Base-by-base conservation (phyloP, 35 echinoderm and acorn worm genomes). In the Nesometra sesokonis region DNA sequence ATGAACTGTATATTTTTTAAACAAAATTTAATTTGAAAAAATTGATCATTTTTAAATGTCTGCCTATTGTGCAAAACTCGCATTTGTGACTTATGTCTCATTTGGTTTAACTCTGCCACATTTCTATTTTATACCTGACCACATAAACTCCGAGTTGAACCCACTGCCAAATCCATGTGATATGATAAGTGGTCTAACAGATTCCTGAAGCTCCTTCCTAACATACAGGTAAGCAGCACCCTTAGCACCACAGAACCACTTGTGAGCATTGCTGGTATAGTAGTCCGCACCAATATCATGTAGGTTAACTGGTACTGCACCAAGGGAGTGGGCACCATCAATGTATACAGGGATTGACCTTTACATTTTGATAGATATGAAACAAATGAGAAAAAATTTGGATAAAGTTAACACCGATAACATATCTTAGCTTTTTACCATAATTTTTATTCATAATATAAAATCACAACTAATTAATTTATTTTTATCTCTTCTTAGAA, bases 141-240 rank as follows among this genome's bases (percentile, higher is more conserved):
- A 94, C 52, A 94, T 90, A 80, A 90, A 94, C 79, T 94, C 92
- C 19, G 88, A 87, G 77, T 57, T 90, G 67, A 94, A 90, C 33
- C 92, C 92, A 46, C 88, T 90, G 0, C 92, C 92, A 76, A 87
- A 94, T 33, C 92, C 92, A 46, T 94, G 92, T 11, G 92, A 94
- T 30, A 94, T 82, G 19, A 94, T 78, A 0, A 90, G 38, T 38
- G 92, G 92, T 79, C 86, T 37, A 0, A 40, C 36, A 9, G 77
- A 35, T 4, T 4, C 5, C 37, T 86, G 85, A 3, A 87, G 78
- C 37, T 84, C 81, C 36, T 84, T 83, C 57, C 57, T 84, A 17
- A 90, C 89, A 35, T 90, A 90, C 21, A 94, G 76, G 57, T 86
- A 94, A 77, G 84, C 92, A 80, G 85, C 87, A 5, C 92, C 92